phyloP scores from a whole-genome alignment of 2,797 vertebrate species.

The Pangasius krempfi region DNA sequence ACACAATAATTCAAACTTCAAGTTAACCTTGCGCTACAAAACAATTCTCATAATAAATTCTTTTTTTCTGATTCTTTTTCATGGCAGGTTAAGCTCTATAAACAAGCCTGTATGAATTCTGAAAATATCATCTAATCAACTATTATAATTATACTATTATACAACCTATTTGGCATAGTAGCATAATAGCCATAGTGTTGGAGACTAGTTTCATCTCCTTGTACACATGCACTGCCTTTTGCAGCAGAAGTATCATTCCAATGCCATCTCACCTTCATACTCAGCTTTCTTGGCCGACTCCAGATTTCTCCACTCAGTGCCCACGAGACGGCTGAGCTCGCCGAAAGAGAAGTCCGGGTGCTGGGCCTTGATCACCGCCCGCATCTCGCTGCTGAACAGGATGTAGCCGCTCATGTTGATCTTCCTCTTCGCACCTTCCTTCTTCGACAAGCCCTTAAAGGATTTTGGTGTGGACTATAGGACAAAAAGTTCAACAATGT shows the following conservation, averaged over 20 bases:
- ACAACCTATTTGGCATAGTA: background rate
- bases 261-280: slow-evolving; percentile 87
- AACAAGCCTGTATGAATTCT: background rate
- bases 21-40: too few species aligned
- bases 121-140: background rate
- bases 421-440: slow-evolving; percentile 95
- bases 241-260: background rate
- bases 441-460: slow-evolving; percentile 92
- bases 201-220: background rate
- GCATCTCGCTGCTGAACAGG: slow-evolving; percentile 99
- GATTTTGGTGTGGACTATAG: slow-evolving; percentile 92
- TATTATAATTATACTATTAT: background rate
- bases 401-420: slow-evolving; percentile 99
- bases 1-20: too few species aligned
- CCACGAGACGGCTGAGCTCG: slow-evolving; percentile 96
- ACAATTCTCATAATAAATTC: too few species aligned
- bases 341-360: slow-evolving; percentile 98
- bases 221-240: background rate
- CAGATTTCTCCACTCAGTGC: slow-evolving; percentile 98
- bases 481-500: background rate
- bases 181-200: background rate
- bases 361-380: slow-evolving; percentile 97
- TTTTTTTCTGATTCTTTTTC: too few species aligned
- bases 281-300: slow-evolving; percentile 95
- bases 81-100: background rate